Conservation (phyloP, 2,888 invertebrate species). For the Sarcophaga variegata region DNA sequence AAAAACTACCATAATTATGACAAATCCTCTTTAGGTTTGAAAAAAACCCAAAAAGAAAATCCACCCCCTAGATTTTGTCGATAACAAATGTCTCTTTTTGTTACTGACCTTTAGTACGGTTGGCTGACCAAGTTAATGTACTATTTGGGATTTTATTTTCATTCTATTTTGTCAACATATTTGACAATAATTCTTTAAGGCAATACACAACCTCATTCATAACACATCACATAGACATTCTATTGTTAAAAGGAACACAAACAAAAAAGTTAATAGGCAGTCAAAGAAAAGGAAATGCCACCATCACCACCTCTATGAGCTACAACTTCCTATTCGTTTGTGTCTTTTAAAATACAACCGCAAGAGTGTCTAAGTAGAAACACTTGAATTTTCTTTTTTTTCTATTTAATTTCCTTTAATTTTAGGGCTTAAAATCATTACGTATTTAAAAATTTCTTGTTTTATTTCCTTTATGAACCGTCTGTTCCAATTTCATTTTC, state of each 20-base stretch:
- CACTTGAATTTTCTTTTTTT: background rate
- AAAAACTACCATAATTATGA: slow-evolving; percentile 39
- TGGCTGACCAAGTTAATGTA: slow-evolving; percentile 36
- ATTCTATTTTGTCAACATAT: background rate
- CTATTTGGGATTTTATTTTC: slow-evolving; percentile 18
- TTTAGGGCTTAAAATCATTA: background rate
- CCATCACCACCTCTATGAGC: background rate
- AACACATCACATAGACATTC: background rate
- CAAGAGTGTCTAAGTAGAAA: background rate
- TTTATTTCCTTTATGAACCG: background rate
- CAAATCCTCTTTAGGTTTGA: slow-evolving; percentile 35
- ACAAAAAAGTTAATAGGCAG: background rate
- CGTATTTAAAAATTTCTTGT: background rate
- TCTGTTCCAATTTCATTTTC: background rate
- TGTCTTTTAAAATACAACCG: background rate
- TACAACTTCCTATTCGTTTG: background rate
- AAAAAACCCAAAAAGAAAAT: background rate
- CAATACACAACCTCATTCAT: slow-evolving; percentile 24
- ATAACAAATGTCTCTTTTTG: slow-evolving; percentile 12
- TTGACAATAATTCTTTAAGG: slow-evolving; percentile 41
- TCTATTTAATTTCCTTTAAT: background rate
- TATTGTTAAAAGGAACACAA: background rate
- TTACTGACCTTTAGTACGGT: slow-evolving; percentile 46
- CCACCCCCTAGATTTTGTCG: background rate
- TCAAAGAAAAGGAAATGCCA: background rate